phyloP scores from a whole-genome alignment of 2,113 vertebrate genomes.

The Pedionomus torquatus region DNA sequence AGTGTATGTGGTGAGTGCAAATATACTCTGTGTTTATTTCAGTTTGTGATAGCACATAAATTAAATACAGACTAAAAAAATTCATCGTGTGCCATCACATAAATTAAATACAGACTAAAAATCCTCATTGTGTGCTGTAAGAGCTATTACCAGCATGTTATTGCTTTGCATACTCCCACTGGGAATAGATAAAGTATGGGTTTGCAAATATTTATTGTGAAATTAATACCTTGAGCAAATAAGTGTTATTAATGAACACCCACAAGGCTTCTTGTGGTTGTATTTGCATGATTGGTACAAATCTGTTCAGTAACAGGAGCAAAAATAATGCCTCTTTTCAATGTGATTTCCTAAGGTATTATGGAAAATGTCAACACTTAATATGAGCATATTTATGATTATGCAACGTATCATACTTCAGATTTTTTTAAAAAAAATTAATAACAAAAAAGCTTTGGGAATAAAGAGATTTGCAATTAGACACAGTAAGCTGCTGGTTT shows the following conservation, averaged over 20 bases:
- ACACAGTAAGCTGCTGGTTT: neutral
- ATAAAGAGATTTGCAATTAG: conserved; percentile 31
- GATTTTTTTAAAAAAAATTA: neutral
- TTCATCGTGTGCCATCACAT: neutral
- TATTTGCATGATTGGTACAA: neutral
- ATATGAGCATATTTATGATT: neutral
- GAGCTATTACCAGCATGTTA: neutral
- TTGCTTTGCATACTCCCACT: neutral
- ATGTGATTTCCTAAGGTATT: neutral
- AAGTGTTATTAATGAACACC: neutral
- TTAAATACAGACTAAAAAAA: neutral
- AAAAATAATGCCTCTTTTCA: neutral
- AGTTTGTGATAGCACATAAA: neutral
- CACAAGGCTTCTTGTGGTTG: neutral
- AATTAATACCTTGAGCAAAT: neutral
- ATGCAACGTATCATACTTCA: neutral
- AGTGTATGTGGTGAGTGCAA: neutral
- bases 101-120: neutral
- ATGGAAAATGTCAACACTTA: neutral
- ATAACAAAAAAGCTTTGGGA: neutral
- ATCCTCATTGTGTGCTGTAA: neutral
- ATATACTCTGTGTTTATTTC: neutral
- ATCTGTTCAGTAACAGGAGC: neutral
- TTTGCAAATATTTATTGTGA: neutral
- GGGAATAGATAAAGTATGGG: neutral